Evolutionary conservation across 2,113 vertebrate genomes (phyloP).

Genomic region (Psophia crepitans): DNA sequence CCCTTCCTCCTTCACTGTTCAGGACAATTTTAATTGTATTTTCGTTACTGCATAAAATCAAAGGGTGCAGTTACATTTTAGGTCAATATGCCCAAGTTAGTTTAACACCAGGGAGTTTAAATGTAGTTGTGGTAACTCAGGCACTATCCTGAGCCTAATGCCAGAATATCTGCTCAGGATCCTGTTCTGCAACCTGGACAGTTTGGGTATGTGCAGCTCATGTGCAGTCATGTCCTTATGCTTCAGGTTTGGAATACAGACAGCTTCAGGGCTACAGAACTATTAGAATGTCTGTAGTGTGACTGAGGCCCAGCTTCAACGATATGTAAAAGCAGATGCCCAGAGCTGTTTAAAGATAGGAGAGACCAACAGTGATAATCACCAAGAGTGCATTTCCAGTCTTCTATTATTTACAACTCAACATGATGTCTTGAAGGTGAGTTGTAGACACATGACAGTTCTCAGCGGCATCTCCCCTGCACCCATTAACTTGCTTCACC

Average conservation of each 20-base stretch:
- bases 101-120: background rate
- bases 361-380: background rate
- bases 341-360: background rate
- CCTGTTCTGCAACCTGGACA: background rate
- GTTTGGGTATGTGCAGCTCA: background rate
- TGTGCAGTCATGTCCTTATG: background rate
- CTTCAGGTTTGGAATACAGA: background rate
- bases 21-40: background rate
- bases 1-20: background rate
- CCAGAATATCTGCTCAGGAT: background rate
- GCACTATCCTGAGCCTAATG: background rate
- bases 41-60: background rate
- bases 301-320: background rate
- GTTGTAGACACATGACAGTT: background rate
- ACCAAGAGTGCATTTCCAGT: background rate
- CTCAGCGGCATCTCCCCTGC: background rate
- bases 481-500: background rate
- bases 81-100: background rate
- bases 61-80: background rate
- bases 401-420: background rate
- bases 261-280: background rate
- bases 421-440: background rate
- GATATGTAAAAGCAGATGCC: background rate
- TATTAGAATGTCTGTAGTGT: background rate
- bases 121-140: background rate